phyloP scores from a whole-genome alignment of 2,797 vertebrate species.

The Florisuga fusca region DNA sequence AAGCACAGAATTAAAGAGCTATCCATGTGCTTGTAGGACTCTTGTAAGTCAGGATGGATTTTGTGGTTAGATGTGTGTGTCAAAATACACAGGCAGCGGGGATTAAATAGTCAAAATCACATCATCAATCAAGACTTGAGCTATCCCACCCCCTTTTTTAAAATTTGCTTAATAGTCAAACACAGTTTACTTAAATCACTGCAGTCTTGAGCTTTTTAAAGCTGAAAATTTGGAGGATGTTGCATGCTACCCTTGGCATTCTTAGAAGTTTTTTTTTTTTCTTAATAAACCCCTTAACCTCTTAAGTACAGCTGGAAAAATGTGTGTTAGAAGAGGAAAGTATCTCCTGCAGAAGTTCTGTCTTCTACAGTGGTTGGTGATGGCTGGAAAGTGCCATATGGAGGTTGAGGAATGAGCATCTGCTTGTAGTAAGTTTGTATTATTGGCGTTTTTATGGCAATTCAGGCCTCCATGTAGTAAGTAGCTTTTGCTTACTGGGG shows the following conservation, averaged over 20 bases:
- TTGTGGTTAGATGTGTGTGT: background rate
- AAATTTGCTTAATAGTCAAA: background rate
- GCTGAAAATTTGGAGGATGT: background rate
- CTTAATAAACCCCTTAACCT: background rate
- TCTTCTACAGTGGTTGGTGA: background rate
- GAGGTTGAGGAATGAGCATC: background rate
- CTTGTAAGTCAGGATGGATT: background rate
- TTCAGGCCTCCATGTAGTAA: rapidly evolving
- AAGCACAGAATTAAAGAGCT: background rate
- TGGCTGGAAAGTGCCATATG: background rate
- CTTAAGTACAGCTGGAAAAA: background rate
- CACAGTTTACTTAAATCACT: background rate
- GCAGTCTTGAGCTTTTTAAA: background rate
- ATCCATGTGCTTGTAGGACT: background rate
- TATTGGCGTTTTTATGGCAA: rapidly evolving
- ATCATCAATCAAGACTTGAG: background rate
- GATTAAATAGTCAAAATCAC: background rate
- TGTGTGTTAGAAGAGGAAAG: rapidly evolving
- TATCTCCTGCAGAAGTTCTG: background rate
- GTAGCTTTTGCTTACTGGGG: background rate
- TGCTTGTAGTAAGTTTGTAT: background rate
- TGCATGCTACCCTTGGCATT: background rate
- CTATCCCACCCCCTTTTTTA: background rate
- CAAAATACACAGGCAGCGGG: background rate
- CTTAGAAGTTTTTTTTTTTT: background rate